phyloP scores from a whole-genome alignment of 2,113 vertebrate species.

The Platichthys stellatus region DNA sequence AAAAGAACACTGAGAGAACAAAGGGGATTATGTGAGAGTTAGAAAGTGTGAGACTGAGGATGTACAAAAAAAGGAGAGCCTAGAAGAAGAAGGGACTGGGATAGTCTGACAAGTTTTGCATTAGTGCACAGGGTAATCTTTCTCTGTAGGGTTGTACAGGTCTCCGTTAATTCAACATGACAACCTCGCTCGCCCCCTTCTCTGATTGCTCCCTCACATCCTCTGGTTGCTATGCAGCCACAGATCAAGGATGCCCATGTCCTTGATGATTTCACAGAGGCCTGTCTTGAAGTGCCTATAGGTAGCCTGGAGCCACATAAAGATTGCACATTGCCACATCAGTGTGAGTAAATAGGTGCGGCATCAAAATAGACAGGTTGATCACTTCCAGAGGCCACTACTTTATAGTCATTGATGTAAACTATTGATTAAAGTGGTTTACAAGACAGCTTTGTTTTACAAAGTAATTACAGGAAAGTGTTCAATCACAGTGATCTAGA shows the following conservation, averaged over 20 bases:
- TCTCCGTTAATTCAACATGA: slow-evolving; percentile 72
- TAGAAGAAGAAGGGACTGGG: slow-evolving; percentile 26
- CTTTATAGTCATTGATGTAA: no score
- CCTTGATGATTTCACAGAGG: slow-evolving; percentile 59
- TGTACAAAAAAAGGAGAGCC: slow-evolving; percentile 20
- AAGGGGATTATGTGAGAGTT: slow-evolving; percentile 41
- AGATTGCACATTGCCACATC: slow-evolving; percentile 19
- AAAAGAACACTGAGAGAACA: slow-evolving; percentile 40
- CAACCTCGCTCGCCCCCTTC: slow-evolving; percentile 55
- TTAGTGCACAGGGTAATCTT: slow-evolving; percentile 60
- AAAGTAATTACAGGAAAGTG: not conserved
- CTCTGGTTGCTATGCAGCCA: slow-evolving; percentile 67
- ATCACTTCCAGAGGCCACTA: not conserved
- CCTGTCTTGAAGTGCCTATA: slow-evolving; percentile 35
- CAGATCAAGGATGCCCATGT: slow-evolving; percentile 65
- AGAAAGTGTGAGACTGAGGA: slow-evolving; percentile 23
- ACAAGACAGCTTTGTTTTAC: no score
- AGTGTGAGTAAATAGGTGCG: not conserved
- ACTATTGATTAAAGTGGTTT: no score
- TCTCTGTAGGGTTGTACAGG: slow-evolving; percentile 51
- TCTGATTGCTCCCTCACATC: slow-evolving; percentile 59
- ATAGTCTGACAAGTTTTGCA: slow-evolving; percentile 63
- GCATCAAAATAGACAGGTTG: not conserved
- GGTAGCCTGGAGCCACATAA: slow-evolving; percentile 40
- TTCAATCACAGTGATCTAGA: no score